Percentiles rank a stretch among this genome's conserved stretches.
These are phyloP conservation scores for Callyntrura guangdongensis DNA, from an alignment of 2,888 invertebrate genomes.

Conservation along the genomic window DNA sequence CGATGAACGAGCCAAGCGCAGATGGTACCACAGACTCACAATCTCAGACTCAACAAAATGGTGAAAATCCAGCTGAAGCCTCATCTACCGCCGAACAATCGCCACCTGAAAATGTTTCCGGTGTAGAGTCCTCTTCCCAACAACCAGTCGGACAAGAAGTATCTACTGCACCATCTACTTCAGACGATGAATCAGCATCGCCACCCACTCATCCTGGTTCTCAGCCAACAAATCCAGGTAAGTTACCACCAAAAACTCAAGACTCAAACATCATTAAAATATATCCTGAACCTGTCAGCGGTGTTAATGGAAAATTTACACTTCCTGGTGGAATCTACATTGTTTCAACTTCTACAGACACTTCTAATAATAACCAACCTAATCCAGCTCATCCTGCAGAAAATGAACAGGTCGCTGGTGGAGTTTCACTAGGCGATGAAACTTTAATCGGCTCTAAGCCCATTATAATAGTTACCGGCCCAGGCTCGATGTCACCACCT, in stretches of 20 bases:
- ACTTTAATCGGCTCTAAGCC: slow-evolving; percentile 67
- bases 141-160: slow-evolving; percentile 1
- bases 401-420: slow-evolving; percentile 11
- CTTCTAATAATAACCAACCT: slow-evolving; percentile 62
- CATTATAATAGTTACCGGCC: slow-evolving; percentile 66
- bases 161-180: not conserved
- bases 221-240: slow-evolving; percentile 67
- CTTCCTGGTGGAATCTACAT: slow-evolving; percentile 78
- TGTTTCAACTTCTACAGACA: slow-evolving; percentile 76
- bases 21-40: not conserved
- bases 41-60: not conserved
- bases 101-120: not conserved
- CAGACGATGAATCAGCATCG: slow-evolving; percentile 36
- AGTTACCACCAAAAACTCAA: slow-evolving; percentile 64
- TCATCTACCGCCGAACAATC: too few species aligned
- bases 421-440: slow-evolving; percentile 34
- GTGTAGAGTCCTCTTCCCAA: slow-evolving; percentile 8
- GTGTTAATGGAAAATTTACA: slow-evolving; percentile 81
- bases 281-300: slow-evolving; percentile 76
- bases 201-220: slow-evolving; percentile 48
- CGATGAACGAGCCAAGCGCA: not conserved
- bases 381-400: slow-evolving; percentile 61
- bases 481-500: not conserved
- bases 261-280: slow-evolving; percentile 78
- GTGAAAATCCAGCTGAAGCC: not conserved